Evolutionary conservation across 2,113 vertebrate species (phyloP).

Genomic region (Dolichotis patagonum): DNA sequence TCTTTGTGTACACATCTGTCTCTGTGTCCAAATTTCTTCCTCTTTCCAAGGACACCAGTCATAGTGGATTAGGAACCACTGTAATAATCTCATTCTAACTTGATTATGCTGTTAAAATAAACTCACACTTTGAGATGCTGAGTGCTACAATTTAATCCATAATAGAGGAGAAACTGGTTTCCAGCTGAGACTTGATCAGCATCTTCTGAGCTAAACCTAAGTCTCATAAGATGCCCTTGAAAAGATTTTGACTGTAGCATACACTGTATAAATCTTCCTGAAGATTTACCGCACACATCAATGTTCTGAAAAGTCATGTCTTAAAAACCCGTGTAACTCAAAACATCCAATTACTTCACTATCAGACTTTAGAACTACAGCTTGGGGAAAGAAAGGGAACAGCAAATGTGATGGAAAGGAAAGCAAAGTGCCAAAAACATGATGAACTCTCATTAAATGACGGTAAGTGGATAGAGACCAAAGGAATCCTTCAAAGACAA

Average conservation of each 20-base stretch:
- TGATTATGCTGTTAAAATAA: not conserved
- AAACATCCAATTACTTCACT: conserved; percentile 29
- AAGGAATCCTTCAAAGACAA: not conserved
- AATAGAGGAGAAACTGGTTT: not conserved
- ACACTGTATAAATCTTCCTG: not conserved
- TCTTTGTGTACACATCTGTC: not conserved
- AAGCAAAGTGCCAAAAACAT: not conserved
- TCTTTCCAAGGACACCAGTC: not conserved
- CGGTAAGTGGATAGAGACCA: not conserved
- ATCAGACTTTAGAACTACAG: not conserved
- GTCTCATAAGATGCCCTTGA: not conserved
- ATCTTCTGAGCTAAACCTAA: not conserved
- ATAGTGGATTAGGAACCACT: not conserved
- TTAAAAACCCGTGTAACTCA: not conserved
- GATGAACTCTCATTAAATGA: not conserved
- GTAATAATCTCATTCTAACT: not conserved
- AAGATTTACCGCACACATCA: not conserved
- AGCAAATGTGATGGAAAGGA: not conserved
- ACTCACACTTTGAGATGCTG: not conserved
- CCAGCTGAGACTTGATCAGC: not conserved
- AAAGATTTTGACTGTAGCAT: not conserved
- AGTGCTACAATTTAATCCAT: not conserved
- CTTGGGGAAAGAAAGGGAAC: not conserved
- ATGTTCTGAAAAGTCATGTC: not conserved
- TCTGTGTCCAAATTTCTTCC: not conserved